Conservation (phyloP, 2,113 vertebrate genomes). For the Labeo rohita region DNA sequence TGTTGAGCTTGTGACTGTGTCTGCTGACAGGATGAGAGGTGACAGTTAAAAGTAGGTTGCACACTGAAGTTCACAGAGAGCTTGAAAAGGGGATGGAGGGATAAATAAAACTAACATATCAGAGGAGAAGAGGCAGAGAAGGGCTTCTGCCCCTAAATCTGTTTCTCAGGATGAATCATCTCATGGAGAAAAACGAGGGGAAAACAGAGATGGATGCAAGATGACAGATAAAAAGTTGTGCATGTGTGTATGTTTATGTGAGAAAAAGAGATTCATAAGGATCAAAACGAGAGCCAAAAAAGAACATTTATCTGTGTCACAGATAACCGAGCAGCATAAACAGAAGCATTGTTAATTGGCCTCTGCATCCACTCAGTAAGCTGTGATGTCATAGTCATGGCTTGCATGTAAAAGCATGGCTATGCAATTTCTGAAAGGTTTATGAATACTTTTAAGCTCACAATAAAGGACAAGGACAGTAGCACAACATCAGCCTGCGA, state of each 20-base stretch:
- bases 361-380: conserved; percentile 15
- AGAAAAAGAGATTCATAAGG: not conserved
- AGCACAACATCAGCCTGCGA: not conserved
- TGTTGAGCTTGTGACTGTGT: conserved; percentile 6
- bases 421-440: not conserved
- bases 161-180: conserved; percentile 34
- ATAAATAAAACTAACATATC: conserved; percentile 39
- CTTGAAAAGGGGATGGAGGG: conserved; percentile 10
- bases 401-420: not conserved
- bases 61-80: not conserved
- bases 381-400: conserved; percentile 8
- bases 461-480: not conserved
- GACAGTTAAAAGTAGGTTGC: conserved; percentile 39
- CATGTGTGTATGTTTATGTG: not conserved
- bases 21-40: conserved; percentile 32
- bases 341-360: not conserved
- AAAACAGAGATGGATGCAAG: conserved; percentile 4
- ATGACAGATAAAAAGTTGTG: not conserved
- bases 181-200: not conserved
- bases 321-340: conserved; percentile 15
- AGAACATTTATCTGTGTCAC: not conserved
- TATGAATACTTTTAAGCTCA: not conserved
- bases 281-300: not conserved
- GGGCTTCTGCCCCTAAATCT: not conserved
- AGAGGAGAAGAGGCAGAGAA: conserved; percentile 27